Percentiles rank a stretch among this genome's conserved stretches.
Evolutionary conservation across 1,140 invertebrate genomes (phyloP).

Genomic region (Lysiphlebus fabarum): DNA sequence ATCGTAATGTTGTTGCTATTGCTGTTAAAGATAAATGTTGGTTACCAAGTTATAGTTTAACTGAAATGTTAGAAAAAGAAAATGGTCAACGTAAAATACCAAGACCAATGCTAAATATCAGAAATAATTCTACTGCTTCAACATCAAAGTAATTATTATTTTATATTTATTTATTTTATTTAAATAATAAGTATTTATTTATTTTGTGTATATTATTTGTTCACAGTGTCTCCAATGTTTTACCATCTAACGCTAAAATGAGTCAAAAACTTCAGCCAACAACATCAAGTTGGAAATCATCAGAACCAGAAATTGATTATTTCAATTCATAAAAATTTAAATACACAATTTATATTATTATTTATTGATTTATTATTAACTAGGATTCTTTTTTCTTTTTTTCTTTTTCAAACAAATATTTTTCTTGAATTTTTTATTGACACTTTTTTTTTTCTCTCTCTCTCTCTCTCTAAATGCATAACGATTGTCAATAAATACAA

Average conservation of each 20-base stretch:
- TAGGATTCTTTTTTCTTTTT: slow-evolving; percentile 19
- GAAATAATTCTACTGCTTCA: slow-evolving; percentile 28
- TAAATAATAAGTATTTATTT: slow-evolving; percentile 11
- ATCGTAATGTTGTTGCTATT: slow-evolving; percentile 90
- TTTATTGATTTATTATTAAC: too few species aligned
- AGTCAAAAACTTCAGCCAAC: slow-evolving; percentile 33
- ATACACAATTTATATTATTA: neutral
- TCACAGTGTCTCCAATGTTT: slow-evolving; percentile 40
- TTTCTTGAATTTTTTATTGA: too few species aligned
- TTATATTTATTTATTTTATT: slow-evolving; percentile 3
- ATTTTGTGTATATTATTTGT: slow-evolving; percentile 13
- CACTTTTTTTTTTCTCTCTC: too few species aligned
- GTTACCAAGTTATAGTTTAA: slow-evolving; percentile 79
- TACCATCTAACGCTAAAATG: slow-evolving; percentile 39
- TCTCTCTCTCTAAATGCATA: too few species aligned
- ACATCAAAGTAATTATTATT: slow-evolving; percentile 35
- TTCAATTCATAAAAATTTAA: slow-evolving; percentile 35
- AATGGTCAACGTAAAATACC: slow-evolving; percentile 75
- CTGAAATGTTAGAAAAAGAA: slow-evolving; percentile 75
- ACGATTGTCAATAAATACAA: too few species aligned
- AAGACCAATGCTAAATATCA: slow-evolving; percentile 61
- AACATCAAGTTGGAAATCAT: slow-evolving; percentile 27
- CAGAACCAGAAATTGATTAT: slow-evolving; percentile 41
- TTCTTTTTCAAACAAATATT: too few species aligned
- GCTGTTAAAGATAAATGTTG: slow-evolving; percentile 81